These are phyloP conservation scores for Heterocephalus glaber DNA, from an alignment of 2,113 vertebrate genomes.

Conservation along the genomic window DNA sequence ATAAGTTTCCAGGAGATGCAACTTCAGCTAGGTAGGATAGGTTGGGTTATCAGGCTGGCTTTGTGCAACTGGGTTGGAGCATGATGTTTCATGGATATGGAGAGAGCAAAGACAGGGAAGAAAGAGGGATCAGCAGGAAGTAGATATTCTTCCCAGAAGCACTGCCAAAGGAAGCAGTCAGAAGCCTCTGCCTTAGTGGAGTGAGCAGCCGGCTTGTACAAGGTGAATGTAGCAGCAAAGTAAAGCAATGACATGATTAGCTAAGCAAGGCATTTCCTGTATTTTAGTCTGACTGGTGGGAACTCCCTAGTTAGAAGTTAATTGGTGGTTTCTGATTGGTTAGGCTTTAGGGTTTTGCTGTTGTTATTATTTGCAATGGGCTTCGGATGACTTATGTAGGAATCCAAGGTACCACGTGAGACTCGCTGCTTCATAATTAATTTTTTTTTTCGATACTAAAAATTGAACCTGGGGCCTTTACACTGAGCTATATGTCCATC, in stretches of 20 bases:
- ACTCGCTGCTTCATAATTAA: not conserved
- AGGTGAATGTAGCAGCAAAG: not conserved
- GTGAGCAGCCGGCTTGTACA: not conserved
- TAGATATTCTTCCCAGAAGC: not conserved
- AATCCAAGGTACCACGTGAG: not conserved
- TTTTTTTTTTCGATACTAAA: not conserved
- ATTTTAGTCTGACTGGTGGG: not conserved
- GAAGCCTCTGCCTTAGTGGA: not conserved
- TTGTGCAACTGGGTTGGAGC: not conserved
- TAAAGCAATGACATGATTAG: not conserved
- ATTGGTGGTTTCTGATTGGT: not conserved
- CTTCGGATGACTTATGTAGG: not conserved
- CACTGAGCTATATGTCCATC: not conserved
- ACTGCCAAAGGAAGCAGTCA: not conserved
- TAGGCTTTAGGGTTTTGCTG: not conserved
- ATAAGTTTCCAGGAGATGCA: too few species aligned
- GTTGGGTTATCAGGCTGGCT: fast-evolving
- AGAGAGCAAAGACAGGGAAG: not conserved
- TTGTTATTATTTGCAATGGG: not conserved
- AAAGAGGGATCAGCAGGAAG: not conserved
- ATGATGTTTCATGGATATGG: too few species aligned
- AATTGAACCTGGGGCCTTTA: not conserved
- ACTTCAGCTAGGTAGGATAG: too few species aligned
- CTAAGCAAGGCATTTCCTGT: not conserved
- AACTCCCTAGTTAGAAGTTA: not conserved